Evolutionary conservation across 1,140 invertebrate species (phyloP), one percentile per base, ranked within the genome.

Genomic region (Schlechtendalia chinensis): DNA sequence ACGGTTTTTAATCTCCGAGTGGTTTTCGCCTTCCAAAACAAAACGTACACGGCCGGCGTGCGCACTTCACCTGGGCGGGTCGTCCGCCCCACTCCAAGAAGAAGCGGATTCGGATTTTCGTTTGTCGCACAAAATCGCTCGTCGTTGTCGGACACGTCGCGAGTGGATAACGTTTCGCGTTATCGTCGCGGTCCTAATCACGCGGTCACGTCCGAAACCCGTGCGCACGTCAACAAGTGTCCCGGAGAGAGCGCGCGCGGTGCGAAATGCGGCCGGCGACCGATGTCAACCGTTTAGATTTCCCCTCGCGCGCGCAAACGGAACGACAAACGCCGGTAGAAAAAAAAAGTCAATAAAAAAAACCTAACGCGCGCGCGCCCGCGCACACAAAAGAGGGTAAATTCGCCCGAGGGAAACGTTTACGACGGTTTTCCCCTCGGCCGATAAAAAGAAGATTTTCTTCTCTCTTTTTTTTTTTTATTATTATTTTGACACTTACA

Each of bases 261-360:
- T 39, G n/a, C n/a, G n/a, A n/a, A n/a, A n/a, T n/a, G n/a, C n/a
- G n/a, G n/a, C n/a, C n/a, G n/a, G n/a, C n/a, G n/a, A n/a, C n/a
- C n/a, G 45, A 79, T 79, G 75, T 79, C 75, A 79, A 79, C 75
- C 75, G 61, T 58, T 79, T 79, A 63, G n/a, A 79, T 79, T 79
- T 59, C 75, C 75, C 75, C 75, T 79, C 69, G n/a, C n/a, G n/a
- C n/a, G n/a, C n/a, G n/a, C n/a, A n/a, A n/a, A 59, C 22, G 24
- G 24, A 79, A 39, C 75, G 75, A 50, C 75, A 79, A 79, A 58
- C 50, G 11, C 69, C 50, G 24, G 22, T 32, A n/a, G 72, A 14
- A 59, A 59, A n/a, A 61, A 63, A 79, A 79, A 79, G 75, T 79
- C 75, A 79, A 63, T 79, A 79, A 79, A 79, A 79, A 59, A 77